phyloP scores from a whole-genome alignment of 2,797 vertebrate genomes.

The Helarctos malayanus region DNA sequence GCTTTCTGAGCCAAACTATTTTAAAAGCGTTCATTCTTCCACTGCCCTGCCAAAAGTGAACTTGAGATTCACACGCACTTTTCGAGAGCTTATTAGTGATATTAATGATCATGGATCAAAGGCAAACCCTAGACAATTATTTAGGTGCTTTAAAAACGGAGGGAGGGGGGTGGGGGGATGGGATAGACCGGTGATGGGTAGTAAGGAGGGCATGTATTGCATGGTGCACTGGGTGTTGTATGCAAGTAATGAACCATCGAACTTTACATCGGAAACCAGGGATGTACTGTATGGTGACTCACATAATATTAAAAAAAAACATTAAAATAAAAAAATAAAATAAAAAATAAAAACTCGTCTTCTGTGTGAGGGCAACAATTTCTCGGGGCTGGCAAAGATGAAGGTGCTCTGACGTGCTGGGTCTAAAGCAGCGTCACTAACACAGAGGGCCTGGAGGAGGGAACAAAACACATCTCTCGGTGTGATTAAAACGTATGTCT shows the following conservation, averaged over 20 bases:
- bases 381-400: background rate
- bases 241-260: too few species aligned
- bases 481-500: background rate
- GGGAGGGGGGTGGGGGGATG: too few species aligned
- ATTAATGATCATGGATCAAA: slow-evolving; percentile 86
- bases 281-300: too few species aligned
- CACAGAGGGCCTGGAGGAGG: background rate
- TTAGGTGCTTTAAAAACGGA: slow-evolving; percentile 76
- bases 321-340: too few species aligned
- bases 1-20: slow-evolving; percentile 82
- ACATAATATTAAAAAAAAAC: too few species aligned
- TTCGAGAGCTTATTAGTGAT: slow-evolving; percentile 80
- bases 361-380: slow-evolving; percentile 56
- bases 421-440: background rate
- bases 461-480: background rate
- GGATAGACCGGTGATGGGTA: too few species aligned
- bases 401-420: background rate
- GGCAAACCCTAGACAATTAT: slow-evolving; percentile 80
- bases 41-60: slow-evolving; percentile 77
- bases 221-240: too few species aligned
- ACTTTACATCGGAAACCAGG: too few species aligned
- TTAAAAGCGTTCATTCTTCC: slow-evolving; percentile 83
- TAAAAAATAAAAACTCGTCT: slow-evolving; percentile 67
- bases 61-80: slow-evolving; percentile 78
- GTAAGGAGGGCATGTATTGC: too few species aligned